Conservation (phyloP, 2,113 vertebrate genomes). For the Nibea albiflora region DNA sequence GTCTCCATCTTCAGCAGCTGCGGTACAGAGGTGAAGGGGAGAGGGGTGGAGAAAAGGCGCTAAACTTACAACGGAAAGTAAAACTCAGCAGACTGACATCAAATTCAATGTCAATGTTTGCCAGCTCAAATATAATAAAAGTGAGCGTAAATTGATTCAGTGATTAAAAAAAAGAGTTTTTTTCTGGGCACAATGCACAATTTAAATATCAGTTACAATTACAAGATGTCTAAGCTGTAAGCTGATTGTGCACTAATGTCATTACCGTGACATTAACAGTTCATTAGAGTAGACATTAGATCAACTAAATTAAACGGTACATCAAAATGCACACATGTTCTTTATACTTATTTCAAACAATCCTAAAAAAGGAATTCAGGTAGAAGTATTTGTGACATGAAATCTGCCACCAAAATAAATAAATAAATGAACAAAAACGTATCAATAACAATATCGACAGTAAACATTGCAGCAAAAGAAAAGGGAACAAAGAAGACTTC, state of each 20-base stretch:
- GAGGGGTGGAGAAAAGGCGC: background rate
- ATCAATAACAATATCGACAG: no score
- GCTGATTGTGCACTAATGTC: background rate
- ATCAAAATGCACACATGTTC: no score
- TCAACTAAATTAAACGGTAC: no score
- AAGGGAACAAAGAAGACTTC: background rate
- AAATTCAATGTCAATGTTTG: background rate
- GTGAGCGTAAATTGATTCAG: background rate
- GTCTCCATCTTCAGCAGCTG: slow-evolving; percentile 83
- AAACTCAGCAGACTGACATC: background rate
- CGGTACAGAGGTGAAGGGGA: slow-evolving; percentile 8
- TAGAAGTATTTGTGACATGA: background rate
- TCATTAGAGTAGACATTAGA: background rate
- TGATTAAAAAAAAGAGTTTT: background rate
- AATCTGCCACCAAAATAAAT: background rate
- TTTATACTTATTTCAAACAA: no score
- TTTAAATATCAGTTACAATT: background rate
- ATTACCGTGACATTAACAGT: background rate
- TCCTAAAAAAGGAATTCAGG: background rate
- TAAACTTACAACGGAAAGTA: background rate
- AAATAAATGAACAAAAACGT: background rate
- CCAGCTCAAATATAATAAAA: background rate
- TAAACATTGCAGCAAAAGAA: background rate
- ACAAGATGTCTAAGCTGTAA: background rate
- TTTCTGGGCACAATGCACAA: background rate